phyloP scores from a whole-genome alignment of 2,113 vertebrate genomes.

The Cathartes aura region DNA sequence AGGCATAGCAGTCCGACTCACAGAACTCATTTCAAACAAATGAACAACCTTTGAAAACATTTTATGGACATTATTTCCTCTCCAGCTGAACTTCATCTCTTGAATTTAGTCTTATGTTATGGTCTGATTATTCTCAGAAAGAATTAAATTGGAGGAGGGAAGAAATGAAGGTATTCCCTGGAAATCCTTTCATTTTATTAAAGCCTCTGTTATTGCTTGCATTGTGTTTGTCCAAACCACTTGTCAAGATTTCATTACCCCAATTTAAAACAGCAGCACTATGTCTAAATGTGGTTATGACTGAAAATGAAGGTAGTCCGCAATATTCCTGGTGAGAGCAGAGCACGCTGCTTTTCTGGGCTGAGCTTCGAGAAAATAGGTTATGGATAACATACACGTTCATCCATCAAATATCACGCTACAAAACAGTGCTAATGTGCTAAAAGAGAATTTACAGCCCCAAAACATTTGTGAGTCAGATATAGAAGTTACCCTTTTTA shows the following conservation, averaged over 20 bases:
- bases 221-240: conserved; percentile 66
- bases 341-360: neutral
- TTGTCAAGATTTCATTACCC: conserved; percentile 69
- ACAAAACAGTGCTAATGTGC: neutral
- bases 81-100: conserved; percentile 56
- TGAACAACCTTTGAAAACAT: conserved; percentile 48
- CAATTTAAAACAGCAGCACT: conserved; percentile 64
- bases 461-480: neutral
- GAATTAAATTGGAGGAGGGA: conserved; percentile 59
- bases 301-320: conserved; percentile 43
- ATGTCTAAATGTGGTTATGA: conserved; percentile 46
- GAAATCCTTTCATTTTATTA: conserved; percentile 59
- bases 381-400: neutral
- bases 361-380: conserved; percentile 3
- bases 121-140: conserved; percentile 62
- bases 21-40: conserved; percentile 50
- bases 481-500: neutral
- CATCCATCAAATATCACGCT: neutral
- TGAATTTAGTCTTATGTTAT: conserved; percentile 64
- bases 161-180: conserved; percentile 65
- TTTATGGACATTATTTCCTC: conserved; percentile 62
- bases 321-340: conserved; percentile 22
- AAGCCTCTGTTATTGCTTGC: conserved; percentile 62
- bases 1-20: neutral
- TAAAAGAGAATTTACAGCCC: neutral